Base-by-base conservation (phyloP, 1,140 invertebrate species). In the Solenopsis invicta region DNA sequence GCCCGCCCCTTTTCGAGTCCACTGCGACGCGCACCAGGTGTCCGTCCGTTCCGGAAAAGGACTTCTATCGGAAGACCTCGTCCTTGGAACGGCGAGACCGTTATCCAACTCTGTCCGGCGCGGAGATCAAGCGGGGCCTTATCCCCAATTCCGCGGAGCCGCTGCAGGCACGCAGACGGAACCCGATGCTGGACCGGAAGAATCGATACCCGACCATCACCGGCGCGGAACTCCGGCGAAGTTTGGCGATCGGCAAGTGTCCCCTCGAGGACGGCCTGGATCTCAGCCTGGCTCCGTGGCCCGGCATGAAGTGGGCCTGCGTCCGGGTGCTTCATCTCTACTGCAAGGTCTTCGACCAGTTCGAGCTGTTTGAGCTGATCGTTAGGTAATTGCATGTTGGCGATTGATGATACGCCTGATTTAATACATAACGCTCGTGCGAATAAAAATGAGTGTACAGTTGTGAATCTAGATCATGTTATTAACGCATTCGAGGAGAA, bases 281-380 rank as follows among this genome's bases (percentile, higher is more conserved):
- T 75, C 93, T 95, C 72, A 95, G 93, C 72, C 89, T 95, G 29
- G 94, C 94, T 72, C 97, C 97, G 62, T 98, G 97, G 97, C 97
- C 97, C 8, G 97, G 97, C 24, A 96, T 98, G 94, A 96, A 97
- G 87, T 97, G 97, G 94, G 97, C 97, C 90, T 98, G 97, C 94
- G 96, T 98, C 82, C 96, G 97, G 94, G 97, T 98, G 66, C 95
- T 98, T 62, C 97, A 98, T 92, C 96, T 98, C 61, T 98, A 98
- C 94, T 98, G 97, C 95, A 98, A 98, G 93, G 97, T 98, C 88
- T 98, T 98, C 94, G 97, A 97, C 92, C 97, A 97, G 92, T 96
- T 97, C 93, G 97, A 97, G 95, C 96, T 98, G 75, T 96, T 97
- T 94, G 97, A 98, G 93, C 96, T 97, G 92, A 97, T 98, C 90